Evolutionary conservation across 2,888 invertebrate genomes (phyloP), one percentile per base, ranked within the genome.

Genomic region (Yponomeuta plumbellus): DNA sequence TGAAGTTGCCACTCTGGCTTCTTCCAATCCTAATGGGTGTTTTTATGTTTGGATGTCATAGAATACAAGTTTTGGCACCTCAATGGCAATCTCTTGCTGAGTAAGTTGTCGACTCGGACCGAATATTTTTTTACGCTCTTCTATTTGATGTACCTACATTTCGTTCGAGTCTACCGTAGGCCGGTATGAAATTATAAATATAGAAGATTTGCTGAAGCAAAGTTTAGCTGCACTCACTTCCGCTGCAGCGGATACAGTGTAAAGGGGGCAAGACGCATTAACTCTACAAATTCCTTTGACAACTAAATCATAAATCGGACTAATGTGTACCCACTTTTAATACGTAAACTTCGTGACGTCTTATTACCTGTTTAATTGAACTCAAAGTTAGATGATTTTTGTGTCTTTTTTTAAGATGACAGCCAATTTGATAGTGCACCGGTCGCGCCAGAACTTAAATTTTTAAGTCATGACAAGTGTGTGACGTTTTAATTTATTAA

Each of bases 281-380:
- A 78, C 73, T 76, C 75, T 74, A 79, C 76, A 78, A 76, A 83
- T 81, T 76, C 77, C 69, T 76, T 74, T 73, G 77, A 76, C 79
- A 78, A 74, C 75, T 73, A 76, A 77, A 76, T 79, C 76, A 74
- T 80, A 80, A 34, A 81, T 81, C 76, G 77, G 76, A 74, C 76
- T 76, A 76, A 63, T 52, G 44, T 40, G 40, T 34, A 39, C n/a
- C 39, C 39, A 13, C 26, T 20, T 62, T 39, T 59, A 52, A 52
- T 59, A 11, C 59, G 22, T 59, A 59, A 59, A 59, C 17, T 52
- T 17, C 17, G 13, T 17, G 44, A 52, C 59, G 4, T 10, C 21
- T 21, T 59, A 13, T 59, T 23, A 59, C 59, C 22, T 23, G 21
- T 10, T 59, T 22, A 59, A 59, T 22, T 13, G 23, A 59, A 59